Evolutionary conservation across 2,113 vertebrate genomes (phyloP), one percentile per base, ranked within the genome.

Genomic region (Chascanopsetta lugubris): DNA sequence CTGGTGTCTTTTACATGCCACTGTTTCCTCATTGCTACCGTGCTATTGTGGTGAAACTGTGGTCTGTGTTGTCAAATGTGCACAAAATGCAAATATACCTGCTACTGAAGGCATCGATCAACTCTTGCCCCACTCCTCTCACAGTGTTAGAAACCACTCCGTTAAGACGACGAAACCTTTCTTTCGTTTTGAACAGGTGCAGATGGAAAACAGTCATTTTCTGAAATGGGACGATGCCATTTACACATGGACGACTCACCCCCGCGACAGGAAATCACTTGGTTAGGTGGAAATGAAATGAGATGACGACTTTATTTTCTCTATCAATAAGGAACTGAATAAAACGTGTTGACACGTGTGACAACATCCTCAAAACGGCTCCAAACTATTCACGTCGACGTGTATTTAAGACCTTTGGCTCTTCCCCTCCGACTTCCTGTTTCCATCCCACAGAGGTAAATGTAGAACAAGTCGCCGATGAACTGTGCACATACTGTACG

Each of bases 1-100:
- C 86, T 88, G 84, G 84, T 88, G 78, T 87, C 57, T 77, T 73
- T 79, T n/a, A n/a, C 64, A 45, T 70, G 27, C 53, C 57, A 66
- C 55, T 48, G 27, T 62, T 57, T 72, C 43, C 54, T 25, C 50
- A 55, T 17, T 63, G 26, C 29, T 22, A 3, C 2, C 11, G 51
- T 51, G 26, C 17, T 32, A 58, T 30, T 47, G 59, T 66, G 56
- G 34, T 68, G 48, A 62, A 66, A 48, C 71, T 70, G 49, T 68
- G 61, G 22, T 72, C 11, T 50, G 47, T 42, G 24, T 72, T 25
- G 43, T 48, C 12, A 50, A 40, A 67, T 78, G 78, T 86, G 69
- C 80, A 74, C 32, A 36, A 43, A 48, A 60, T 68, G 62, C 58
- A 77, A 61, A 63, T 57, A 63, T 54, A 67, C 25, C 68, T 80